Percentiles rank a stretch among this genome's conserved stretches.
These are phyloP conservation scores for Anagyrus pseudococci DNA, from an alignment of 2,888 invertebrate species.

Conservation along the genomic window DNA sequence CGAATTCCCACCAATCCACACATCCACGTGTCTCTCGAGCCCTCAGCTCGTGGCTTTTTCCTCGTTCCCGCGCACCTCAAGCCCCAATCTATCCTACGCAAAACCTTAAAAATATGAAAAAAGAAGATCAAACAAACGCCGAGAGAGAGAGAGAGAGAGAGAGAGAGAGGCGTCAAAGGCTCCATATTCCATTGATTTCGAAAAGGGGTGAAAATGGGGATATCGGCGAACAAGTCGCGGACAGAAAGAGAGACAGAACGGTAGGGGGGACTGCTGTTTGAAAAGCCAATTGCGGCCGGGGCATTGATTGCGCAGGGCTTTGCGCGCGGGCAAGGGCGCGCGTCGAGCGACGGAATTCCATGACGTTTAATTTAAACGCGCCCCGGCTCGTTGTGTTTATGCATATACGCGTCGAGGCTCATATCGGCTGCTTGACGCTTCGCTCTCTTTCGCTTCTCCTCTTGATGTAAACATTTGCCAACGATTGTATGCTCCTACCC, in stretches of 20 bases:
- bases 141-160: neutral
- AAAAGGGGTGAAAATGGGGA: no score
- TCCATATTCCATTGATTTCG: no score
- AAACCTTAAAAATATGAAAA: no score
- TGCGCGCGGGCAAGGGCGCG: slow-evolving; percentile 3
- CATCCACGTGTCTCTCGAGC: no score
- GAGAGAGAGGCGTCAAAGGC: neutral
- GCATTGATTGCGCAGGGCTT: slow-evolving; percentile 32
- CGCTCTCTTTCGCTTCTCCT: no score
- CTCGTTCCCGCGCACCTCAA: no score
- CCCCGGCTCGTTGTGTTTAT: neutral
- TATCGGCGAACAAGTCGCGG: no score
- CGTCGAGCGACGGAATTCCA: slow-evolving; percentile 15
- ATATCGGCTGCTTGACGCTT: slow-evolving; percentile 12
- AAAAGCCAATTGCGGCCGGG: slow-evolving; percentile 28
- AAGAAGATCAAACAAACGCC: neutral
- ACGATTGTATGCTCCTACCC: neutral
- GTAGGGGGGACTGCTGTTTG: slow-evolving; percentile 13
- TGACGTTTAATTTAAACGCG: slow-evolving; percentile 28
- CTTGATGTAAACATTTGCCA: slow-evolving; percentile 31
- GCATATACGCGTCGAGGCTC: neutral
- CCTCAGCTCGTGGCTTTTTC: no score
- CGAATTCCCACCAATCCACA: no score
- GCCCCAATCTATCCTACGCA: no score
- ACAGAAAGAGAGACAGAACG: neutral